phyloP scores from a whole-genome alignment of 2,888 invertebrate genomes.

The Prosapia bicincta region DNA sequence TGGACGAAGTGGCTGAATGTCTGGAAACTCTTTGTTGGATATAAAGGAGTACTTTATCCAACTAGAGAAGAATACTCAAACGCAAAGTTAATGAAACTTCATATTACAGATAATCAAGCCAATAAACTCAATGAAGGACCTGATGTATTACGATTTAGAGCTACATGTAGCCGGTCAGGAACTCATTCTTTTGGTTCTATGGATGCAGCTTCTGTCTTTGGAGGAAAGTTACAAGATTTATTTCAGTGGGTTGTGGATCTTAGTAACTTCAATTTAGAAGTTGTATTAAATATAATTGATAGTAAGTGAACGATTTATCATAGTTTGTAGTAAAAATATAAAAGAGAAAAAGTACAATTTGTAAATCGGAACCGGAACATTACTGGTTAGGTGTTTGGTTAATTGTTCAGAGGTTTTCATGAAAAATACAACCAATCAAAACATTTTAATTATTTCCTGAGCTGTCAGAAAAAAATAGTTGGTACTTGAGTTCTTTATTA shows the following conservation, averaged over 20 bases:
- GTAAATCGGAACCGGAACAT: no score
- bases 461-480: no score
- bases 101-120: neutral
- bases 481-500: no score
- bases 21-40: slow-evolving; percentile 29
- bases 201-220: slow-evolving; percentile 53
- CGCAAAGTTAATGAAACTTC: neutral
- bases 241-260: slow-evolving; percentile 58
- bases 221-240: slow-evolving; percentile 53
- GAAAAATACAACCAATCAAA: no score
- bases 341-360: no score
- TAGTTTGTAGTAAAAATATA: no score
- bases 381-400: no score
- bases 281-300: slow-evolving; percentile 48
- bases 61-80: slow-evolving; percentile 31
- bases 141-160: slow-evolving; percentile 48
- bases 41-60: slow-evolving; percentile 31
- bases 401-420: no score
- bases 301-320: slow-evolving; percentile 39
- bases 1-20: slow-evolving; percentile 30
- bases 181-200: slow-evolving; percentile 55
- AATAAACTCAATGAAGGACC: neutral
- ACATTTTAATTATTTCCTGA: no score
- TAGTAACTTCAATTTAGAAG: slow-evolving; percentile 53
- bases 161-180: slow-evolving; percentile 54